Percentiles rank a stretch among this genome's conserved stretches.
Conservation (phyloP, 2,888 invertebrate genomes). For the Troides helena region DNA sequence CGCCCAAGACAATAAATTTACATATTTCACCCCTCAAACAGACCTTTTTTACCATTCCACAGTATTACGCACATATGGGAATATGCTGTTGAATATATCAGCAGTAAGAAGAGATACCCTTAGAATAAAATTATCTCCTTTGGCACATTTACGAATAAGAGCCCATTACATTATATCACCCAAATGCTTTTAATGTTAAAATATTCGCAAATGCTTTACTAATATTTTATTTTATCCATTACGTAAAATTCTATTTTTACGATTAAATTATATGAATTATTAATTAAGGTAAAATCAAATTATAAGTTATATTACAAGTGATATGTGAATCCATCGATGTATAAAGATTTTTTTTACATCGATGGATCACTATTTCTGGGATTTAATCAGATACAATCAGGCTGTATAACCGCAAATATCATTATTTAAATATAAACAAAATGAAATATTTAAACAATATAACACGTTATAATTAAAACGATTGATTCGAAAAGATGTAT, state of each 20-base stretch:
- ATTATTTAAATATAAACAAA: too few species aligned
- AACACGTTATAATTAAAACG: too few species aligned
- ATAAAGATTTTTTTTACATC: too few species aligned
- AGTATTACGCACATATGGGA: slow-evolving; percentile 81
- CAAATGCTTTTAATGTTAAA: slow-evolving; percentile 24
- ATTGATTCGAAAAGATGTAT: neutral
- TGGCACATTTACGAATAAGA: slow-evolving; percentile 74
- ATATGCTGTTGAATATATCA: slow-evolving; percentile 80
- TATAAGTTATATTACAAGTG: too few species aligned
- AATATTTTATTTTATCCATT: neutral
- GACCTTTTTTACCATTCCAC: slow-evolving; percentile 80
- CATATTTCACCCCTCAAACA: slow-evolving; percentile 81
- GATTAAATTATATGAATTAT: neutral
- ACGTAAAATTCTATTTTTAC: neutral
- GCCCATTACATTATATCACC: slow-evolving; percentile 55
- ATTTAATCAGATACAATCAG: too few species aligned
- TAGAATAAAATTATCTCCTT: slow-evolving; percentile 79
- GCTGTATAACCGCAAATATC: too few species aligned
- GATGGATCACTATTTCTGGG: too few species aligned
- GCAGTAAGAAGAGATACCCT: slow-evolving; percentile 78
- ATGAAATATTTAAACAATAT: too few species aligned
- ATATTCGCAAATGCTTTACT: neutral
- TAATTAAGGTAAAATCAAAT: too few species aligned
- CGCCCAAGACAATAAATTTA: slow-evolving; percentile 81
- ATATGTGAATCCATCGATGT: too few species aligned